Percentiles rank a stretch among this genome's conserved stretches.
These are phyloP conservation scores for Resseliella maxima DNA, from an alignment of 2,888 invertebrate genomes.

Conservation along the genomic window DNA sequence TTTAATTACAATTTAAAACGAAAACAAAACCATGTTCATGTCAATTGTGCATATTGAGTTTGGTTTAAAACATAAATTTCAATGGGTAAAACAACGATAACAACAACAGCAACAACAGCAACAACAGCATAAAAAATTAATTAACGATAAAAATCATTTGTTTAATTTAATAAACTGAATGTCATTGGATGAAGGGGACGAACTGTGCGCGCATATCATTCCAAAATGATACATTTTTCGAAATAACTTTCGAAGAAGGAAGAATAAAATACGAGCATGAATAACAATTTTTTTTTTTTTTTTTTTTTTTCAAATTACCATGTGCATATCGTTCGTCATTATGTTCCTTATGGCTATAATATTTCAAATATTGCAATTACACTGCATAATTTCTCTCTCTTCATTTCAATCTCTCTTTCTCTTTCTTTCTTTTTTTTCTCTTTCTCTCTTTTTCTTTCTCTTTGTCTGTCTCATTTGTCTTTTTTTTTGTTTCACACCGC, in stretches of 20 bases:
- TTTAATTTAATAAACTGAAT: conserved; percentile 23
- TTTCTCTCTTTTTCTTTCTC: too few species aligned
- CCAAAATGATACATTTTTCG: not conserved
- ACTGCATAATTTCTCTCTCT: too few species aligned
- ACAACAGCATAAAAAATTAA: not conserved
- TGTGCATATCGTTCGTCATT: conserved; percentile 22
- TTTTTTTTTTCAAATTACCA: too few species aligned
- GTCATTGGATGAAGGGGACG: not conserved
- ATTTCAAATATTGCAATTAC: conserved; percentile 43
- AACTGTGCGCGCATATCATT: not conserved
- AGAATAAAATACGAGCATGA: not conserved
- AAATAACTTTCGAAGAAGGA: not conserved
- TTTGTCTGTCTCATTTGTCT: not conserved
- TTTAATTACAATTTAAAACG: conserved; percentile 43
- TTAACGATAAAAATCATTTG: conserved; percentile 47
- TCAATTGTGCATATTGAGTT: not conserved
- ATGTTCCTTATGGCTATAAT: conserved; percentile 40
- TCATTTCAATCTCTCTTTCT: too few species aligned
- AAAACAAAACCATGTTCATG: conserved; percentile 44
- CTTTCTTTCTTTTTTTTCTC: not conserved
- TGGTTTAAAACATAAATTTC: not conserved
- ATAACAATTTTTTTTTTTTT: not conserved
- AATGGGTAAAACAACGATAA: too few species aligned
- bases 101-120: not conserved
- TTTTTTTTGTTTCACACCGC: too few species aligned